Evolutionary conservation across 2,797 vertebrate species (phyloP).

Genomic region (Pipistrellus nathusii): DNA sequence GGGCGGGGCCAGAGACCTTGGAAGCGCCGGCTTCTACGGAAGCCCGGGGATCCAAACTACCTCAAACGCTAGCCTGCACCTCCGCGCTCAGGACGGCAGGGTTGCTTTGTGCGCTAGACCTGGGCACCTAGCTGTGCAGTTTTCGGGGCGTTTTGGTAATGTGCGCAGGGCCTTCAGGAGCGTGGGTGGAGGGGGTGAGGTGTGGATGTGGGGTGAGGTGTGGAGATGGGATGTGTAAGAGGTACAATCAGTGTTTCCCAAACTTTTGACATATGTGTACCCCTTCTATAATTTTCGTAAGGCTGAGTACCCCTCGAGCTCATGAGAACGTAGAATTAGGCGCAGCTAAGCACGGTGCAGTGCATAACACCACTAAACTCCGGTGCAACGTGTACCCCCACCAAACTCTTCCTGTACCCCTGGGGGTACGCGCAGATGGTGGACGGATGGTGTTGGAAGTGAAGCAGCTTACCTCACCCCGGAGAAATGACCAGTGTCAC

Average conservation of each 20-base stretch:
- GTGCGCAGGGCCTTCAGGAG: not conserved
- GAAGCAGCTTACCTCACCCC: not conserved
- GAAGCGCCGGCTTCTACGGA: not conserved
- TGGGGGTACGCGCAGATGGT: not conserved
- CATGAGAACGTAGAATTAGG: too few species aligned
- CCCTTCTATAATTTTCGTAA: too few species aligned
- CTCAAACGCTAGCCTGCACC: rapidly evolving
- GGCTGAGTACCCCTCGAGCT: too few species aligned
- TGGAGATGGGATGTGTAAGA: not conserved
- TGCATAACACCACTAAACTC: too few species aligned
- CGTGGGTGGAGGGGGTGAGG: not conserved
- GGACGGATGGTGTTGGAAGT: not conserved
- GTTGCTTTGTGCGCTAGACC: rapidly evolving
- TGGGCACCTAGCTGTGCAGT: rapidly evolving
- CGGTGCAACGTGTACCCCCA: too few species aligned
- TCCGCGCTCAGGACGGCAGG: rapidly evolving
- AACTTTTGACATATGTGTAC: too few species aligned
- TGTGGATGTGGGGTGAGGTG: not conserved
- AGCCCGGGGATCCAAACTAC: conserved; percentile 25
- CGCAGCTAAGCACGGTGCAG: too few species aligned
- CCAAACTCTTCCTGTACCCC: too few species aligned
- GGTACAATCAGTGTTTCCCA: too few species aligned
- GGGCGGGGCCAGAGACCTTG: not conserved
- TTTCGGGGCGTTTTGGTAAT: not conserved
- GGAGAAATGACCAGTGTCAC: not conserved